Evolutionary conservation across 2,888 invertebrate species (phyloP).

Genomic region (Drosophila recens): DNA sequence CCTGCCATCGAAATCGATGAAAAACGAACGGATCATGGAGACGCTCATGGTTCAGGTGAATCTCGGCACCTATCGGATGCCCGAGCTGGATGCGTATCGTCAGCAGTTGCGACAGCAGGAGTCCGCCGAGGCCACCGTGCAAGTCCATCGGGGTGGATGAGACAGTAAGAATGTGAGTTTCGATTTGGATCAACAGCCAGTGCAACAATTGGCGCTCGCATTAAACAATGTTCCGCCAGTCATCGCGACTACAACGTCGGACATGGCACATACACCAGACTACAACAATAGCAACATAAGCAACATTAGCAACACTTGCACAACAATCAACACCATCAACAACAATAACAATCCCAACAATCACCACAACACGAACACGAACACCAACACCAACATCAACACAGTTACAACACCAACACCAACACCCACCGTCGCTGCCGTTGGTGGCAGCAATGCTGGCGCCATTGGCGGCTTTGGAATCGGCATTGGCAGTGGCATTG

Average conservation of each 20-base stretch:
- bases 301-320: constrained; percentile 2
- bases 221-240: constrained; percentile 12
- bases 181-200: constrained; percentile 78
- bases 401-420: constrained; percentile 23
- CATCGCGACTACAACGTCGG: constrained; percentile 23
- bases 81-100: constrained; percentile 95
- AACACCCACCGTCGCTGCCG: constrained; percentile 8
- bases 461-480: constrained; percentile 20
- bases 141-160: constrained; percentile 85
- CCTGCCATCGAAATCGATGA: constrained; percentile 95
- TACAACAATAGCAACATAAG: not conserved
- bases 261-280: constrained; percentile 19
- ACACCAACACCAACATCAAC: constrained; percentile 10
- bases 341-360: not conserved
- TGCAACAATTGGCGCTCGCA: constrained; percentile 28
- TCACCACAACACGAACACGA: not conserved
- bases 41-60: constrained; percentile 97
- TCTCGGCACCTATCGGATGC: constrained; percentile 96
- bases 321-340: not conserved
- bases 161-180: constrained; percentile 85
- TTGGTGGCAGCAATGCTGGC: constrained; percentile 21
- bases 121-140: constrained; percentile 90
- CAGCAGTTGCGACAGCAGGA: constrained; percentile 95
- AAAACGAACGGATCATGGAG: constrained; percentile 95
- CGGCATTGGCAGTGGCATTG: constrained; percentile 18